Evolutionary conservation across 2,113 vertebrate genomes (phyloP).

Genomic region (Taxidea taxus): DNA sequence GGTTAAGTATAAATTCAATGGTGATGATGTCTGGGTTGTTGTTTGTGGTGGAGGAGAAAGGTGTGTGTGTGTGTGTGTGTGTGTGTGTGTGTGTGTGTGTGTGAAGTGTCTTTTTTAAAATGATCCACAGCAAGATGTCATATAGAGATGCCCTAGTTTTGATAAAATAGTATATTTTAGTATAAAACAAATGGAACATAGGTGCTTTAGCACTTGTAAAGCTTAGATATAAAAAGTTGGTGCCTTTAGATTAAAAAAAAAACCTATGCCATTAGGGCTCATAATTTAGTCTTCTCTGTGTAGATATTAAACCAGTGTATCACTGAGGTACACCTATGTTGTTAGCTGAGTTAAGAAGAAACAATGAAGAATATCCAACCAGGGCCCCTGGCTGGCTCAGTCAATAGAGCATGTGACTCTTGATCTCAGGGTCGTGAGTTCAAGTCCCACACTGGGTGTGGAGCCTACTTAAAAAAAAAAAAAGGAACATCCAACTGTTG

Average conservation of each 20-base stretch:
- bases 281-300: background rate
- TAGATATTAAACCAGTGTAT: background rate
- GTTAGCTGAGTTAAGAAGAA: background rate
- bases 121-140: background rate
- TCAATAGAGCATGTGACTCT: background rate
- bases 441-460: background rate
- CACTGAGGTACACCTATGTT: background rate
- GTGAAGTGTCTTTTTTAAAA: background rate
- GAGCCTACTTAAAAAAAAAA: background rate
- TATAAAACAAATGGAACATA: background rate
- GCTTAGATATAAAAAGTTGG: conserved; percentile 13
- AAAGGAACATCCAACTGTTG: background rate
- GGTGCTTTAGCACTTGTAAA: background rate
- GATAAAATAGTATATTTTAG: background rate
- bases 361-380: background rate
- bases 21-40: background rate
- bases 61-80: background rate
- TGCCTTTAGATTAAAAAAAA: background rate
- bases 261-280: background rate
- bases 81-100: background rate
- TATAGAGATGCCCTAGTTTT: background rate
- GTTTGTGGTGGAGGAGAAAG: background rate
- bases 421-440: background rate
- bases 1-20: background rate
- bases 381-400: background rate